Evolutionary conservation across 2,888 invertebrate species (phyloP), one percentile per base, ranked within the genome.

Genomic region (Nymphalis urticae): DNA sequence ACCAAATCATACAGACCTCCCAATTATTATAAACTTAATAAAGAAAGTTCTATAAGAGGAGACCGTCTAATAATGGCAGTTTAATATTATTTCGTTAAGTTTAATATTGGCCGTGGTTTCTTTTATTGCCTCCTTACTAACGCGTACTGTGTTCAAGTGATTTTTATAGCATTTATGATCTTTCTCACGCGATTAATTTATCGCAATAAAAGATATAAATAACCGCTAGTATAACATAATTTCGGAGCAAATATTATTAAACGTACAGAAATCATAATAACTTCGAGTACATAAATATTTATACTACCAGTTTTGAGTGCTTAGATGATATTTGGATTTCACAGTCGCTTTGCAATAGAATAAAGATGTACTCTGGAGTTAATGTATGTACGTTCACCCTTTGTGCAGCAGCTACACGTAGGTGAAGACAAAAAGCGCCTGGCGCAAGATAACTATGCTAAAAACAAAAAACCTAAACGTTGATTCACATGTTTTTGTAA

Each of bases 1-100:
- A 76, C 91, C 82, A 87, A 78, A 75, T 75, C 80, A 82, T 72
- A 63, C 71, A 79, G 90, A 85, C 64, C 88, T 76, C 64, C 48
- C 50, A 73, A 74, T 73, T 73, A 75, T 81, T 82, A 79, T 70
- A 72, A 77, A 74, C 73, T 74, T 71, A 72, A 73, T 75, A 74
- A 71, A 72, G 75, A 73, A 72, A 72, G 73, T 66, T 77, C 77
- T 71, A 75, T 72, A 76, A 76, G 72, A 74, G 80, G 73, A 80
- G 90, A 77, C 83, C 89, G 79, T 70, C 47, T 64, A 74, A 80
- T 70, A 73, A 71, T 88, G 87, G 90, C 77, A 82, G 84, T 86
- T 85, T 87, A 85, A 84, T 90, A 92, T 91, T 90, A 90, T 85
- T 90, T 90, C 90, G 90, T 91, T 90, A 90, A 90, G 88, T 90